Conservation (phyloP, 2,113 vertebrate species). For the Sporophila hypoxantha region DNA sequence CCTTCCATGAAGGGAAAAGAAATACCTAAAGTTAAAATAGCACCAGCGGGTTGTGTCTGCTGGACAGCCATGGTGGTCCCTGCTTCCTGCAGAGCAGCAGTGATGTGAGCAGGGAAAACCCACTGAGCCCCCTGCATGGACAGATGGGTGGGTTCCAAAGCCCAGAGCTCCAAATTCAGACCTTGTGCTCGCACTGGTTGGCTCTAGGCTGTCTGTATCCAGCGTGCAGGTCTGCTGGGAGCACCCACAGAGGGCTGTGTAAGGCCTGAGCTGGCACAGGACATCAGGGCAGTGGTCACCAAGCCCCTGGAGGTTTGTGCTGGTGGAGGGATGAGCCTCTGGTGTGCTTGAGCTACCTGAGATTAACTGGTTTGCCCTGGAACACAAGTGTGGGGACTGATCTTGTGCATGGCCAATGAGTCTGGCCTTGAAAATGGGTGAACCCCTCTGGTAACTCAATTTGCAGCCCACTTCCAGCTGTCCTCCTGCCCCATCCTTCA, state of each 20-base stretch:
- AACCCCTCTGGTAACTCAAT: not conserved
- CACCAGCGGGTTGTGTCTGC: not conserved
- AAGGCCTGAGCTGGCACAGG: not conserved
- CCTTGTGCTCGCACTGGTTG: not conserved
- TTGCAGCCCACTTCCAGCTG: not conserved
- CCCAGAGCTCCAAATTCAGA: not conserved
- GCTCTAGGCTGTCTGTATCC: not conserved
- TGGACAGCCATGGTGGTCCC: not conserved
- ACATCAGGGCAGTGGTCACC: not conserved
- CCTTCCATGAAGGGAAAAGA: not conserved
- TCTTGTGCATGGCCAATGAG: not conserved
- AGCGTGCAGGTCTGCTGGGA: not conserved
- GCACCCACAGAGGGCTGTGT: not conserved
- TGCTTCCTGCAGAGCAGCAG: not conserved
- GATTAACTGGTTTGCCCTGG: not conserved
- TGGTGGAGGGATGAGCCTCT: not conserved
- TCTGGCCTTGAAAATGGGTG: not conserved
- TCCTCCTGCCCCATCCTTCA: not conserved
- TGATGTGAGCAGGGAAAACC: not conserved
- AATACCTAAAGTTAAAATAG: slow-evolving; percentile 17
- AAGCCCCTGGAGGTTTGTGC: not conserved
- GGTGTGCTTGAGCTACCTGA: not conserved
- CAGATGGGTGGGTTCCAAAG: not conserved
- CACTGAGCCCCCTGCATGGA: not conserved
- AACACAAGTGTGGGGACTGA: not conserved